Evolutionary conservation across 37 sponge, comb jelly and placozoan genomes (phyloP), one percentile per base, ranked within the genome.

Genomic region (Amphimedon queenslandica): DNA sequence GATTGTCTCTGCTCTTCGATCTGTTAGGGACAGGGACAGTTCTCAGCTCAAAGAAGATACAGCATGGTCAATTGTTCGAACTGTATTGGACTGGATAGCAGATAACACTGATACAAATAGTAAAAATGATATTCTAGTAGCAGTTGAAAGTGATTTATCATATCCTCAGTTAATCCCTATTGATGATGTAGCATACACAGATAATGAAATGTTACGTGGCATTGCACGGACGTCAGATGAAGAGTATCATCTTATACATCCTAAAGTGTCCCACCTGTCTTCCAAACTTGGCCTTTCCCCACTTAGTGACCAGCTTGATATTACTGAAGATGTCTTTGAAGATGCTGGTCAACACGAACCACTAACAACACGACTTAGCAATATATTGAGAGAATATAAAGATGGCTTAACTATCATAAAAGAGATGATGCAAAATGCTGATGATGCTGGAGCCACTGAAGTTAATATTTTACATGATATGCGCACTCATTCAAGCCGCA

Each of bases 361-460:
- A 24, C 82, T 90, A 4, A 77, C 73, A n/a, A 28, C 58, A 18
- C 63, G 90, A 61, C 51, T 90, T 47, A 84, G 66, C 42, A 84
- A 84, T 32, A 90, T 90, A 39, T 66, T 90, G 39, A 61, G 42
- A 60, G 86, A 90, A 37, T 90, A 90, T 61, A 84, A 84, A 67
- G 90, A 84, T 74, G 86, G 86, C 5, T 55, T 85, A 21, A 82
- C 79, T 16, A 84, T 90, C 32, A 51, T 84, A 35, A 84, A 90
- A 47, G 90, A 90, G 65, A 56, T 90, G 29, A 71, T 90, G 20
- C 90, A 90, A 60, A 90, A 90, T 84, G 90, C 90, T 57, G 90
- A 90, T 80, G 90, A 90, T 84, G 90, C 90, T 60, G 86, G 63
- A 39, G 90, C 90, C 4, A 84, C 85, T 61, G 81, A 84, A 31